Evolutionary conservation across 2,888 invertebrate genomes (phyloP).

Genomic region (Coelopa pilipes): DNA sequence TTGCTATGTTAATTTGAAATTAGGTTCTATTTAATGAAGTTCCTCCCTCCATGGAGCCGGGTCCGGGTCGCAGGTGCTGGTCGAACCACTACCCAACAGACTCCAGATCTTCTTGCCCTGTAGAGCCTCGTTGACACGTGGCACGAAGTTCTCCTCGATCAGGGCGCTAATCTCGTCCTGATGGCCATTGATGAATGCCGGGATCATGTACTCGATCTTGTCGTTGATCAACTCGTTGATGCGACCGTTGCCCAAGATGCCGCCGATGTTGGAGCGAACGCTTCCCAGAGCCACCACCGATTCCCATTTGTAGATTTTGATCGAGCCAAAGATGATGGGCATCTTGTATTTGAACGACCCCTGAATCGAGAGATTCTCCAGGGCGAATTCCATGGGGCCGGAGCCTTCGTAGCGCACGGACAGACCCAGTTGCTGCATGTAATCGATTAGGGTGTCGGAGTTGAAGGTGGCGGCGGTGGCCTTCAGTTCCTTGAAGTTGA

Average conservation of each 20-base stretch:
- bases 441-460: slow-evolving; percentile 53
- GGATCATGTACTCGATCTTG: slow-evolving; percentile 52
- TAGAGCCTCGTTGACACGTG: slow-evolving; percentile 51
- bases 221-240: slow-evolving; percentile 55
- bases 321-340: slow-evolving; percentile 58
- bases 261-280: slow-evolving; percentile 56
- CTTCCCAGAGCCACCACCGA: slow-evolving; percentile 52
- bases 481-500: slow-evolving; percentile 51
- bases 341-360: slow-evolving; percentile 62
- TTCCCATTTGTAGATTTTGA: slow-evolving; percentile 59
- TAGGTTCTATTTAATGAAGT: too few species aligned
- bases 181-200: slow-evolving; percentile 52
- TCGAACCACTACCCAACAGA: slow-evolving; percentile 44
- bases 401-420: slow-evolving; percentile 55
- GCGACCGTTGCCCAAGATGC: slow-evolving; percentile 57
- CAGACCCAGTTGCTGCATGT: slow-evolving; percentile 53
- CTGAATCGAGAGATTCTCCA: slow-evolving; percentile 54
- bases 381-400: slow-evolving; percentile 54
- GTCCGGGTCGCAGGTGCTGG: slow-evolving; percentile 51
- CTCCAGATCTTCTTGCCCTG: slow-evolving; percentile 60
- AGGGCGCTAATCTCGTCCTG: slow-evolving; percentile 53
- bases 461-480: slow-evolving; percentile 51
- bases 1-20: too few species aligned
- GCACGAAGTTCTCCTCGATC: slow-evolving; percentile 54
- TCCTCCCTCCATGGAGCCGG: slow-evolving; percentile 55